Evolutionary conservation across 2,888 invertebrate species (phyloP), one percentile per base, ranked within the genome.

Genomic region (Stegana nigrithorax): DNA sequence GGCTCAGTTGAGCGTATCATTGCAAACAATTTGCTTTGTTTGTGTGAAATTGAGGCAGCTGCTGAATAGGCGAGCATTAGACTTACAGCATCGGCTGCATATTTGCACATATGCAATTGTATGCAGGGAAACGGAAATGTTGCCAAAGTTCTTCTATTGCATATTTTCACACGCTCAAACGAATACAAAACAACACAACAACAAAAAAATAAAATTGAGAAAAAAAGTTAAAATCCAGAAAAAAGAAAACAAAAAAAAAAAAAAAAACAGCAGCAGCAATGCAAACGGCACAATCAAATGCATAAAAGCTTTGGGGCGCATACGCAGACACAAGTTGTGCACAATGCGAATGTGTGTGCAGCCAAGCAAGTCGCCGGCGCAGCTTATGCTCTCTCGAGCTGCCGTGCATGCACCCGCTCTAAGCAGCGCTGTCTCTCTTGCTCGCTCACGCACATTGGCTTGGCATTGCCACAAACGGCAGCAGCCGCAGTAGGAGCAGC

Each of bases 11-110:
- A 66, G 75, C 70, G 80, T 70, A 75, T 79, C 77, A 79, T 79
- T 73, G 73, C 75, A 77, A 76, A 75, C 75, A 76, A 73, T 76
- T 76, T 77, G 78, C 75, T 67, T 70, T 68, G 75, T 74, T 76
- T 77, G 69, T 74, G 32, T 39, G 39, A 72, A 67, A 67, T 65
- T 44, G 8, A 17, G 69, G 68, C 73, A 74, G 63, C 64, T 65
- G 62, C 63, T n/a, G 53, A 57, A 65, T 19, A 50, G 59, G 59
- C 32, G 27, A 10, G 39, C 50, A 51, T 51, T 44, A 25, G 58
- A 10, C 32, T 56, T 55, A 62, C 59, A 26, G 57, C 32, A n/a
- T n/a, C n/a, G n/a, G n/a, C n/a, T n/a, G n/a, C n/a, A n/a, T n/a
- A n/a, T n/a, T n/a, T n/a, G n/a, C n/a, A n/a, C n/a, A n/a, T n/a